These are phyloP conservation scores for Idris sp. DNA, from an alignment of 1,140 invertebrate species.

Conservation along the genomic window DNA sequence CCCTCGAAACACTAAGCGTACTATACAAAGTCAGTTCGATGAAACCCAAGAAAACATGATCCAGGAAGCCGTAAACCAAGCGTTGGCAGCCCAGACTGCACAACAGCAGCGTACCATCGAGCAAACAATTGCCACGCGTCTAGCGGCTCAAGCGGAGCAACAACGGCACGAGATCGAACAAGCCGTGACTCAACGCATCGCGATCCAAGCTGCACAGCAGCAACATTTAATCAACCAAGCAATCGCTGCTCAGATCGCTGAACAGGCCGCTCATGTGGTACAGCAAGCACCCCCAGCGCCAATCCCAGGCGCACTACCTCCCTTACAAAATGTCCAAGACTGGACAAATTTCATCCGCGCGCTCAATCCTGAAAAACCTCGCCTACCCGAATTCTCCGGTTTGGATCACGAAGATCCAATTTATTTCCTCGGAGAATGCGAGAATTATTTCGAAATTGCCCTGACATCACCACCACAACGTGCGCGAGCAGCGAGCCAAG, in stretches of 20 bases:
- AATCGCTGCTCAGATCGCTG: neutral
- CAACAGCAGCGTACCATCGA: too few relatives aligned
- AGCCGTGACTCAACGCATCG: too few relatives aligned
- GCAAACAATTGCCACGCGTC: too few relatives aligned
- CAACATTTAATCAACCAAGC: neutral
- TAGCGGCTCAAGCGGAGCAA: too few relatives aligned
- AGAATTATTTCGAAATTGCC: slow-evolving; percentile 4
- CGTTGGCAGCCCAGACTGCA: too few relatives aligned
- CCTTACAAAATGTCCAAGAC: neutral
- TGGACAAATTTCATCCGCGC: slow-evolving; percentile 12
- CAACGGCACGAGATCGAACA: too few relatives aligned
- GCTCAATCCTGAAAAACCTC: neutral
- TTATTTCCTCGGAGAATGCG: slow-evolving; percentile 1
- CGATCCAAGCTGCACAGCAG: too few relatives aligned
- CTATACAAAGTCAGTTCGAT: too few relatives aligned
- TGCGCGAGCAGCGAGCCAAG: neutral
- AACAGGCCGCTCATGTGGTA: neutral
- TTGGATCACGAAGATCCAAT: slow-evolving; percentile 6
- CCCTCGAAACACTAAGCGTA: too few relatives aligned
- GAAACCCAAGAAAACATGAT: too few relatives aligned
- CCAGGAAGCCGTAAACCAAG: too few relatives aligned
- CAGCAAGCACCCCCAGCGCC: neutral
- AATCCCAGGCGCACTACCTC: too few relatives aligned
- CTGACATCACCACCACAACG: slow-evolving; percentile 5
- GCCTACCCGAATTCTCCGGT: neutral